These are phyloP conservation scores for Teinopalpus imperialis DNA, from an alignment of 2,888 invertebrate genomes.

Conservation along the genomic window DNA sequence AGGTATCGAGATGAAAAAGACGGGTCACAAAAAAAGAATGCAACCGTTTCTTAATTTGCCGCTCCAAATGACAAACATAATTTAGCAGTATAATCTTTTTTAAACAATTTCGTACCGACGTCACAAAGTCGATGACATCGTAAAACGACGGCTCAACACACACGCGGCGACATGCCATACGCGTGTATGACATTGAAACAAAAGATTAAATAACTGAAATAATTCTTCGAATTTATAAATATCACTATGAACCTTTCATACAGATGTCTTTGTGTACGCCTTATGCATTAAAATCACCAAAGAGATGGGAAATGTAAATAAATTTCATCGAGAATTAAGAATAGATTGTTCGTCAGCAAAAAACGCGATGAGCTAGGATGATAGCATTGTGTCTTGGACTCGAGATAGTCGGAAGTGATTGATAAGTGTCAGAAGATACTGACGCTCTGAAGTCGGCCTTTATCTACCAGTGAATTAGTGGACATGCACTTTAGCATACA, in stretches of 20 bases:
- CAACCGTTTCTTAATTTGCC: not conserved
- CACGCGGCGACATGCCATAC: not conserved
- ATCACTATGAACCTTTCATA: constrained; percentile 5
- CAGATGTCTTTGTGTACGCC: not conserved
- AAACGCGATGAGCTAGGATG: not conserved
- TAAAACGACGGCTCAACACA: constrained; percentile 3
- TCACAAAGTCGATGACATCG: constrained; percentile 18
- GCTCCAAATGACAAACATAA: not conserved
- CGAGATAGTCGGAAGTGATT: not conserved
- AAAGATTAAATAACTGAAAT: constrained; percentile 16
- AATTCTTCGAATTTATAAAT: not conserved
- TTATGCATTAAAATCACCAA: not conserved
- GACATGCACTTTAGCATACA: not conserved
- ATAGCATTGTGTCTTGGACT: not conserved
- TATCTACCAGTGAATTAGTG: constrained; percentile 13
- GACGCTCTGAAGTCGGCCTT: constrained; percentile 5
- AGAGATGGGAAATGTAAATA: not conserved
- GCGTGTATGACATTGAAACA: constrained; percentile 18
- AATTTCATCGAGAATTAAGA: constrained; percentile 1
- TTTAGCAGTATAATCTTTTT: not conserved
- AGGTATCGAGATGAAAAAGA: no score
- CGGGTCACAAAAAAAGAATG: not conserved
- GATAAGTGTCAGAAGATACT: constrained; percentile 9
- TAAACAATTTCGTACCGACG: constrained; percentile 1
- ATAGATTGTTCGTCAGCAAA: not conserved